These are phyloP conservation scores for Charanyca ferruginea DNA, from an alignment of 2,888 invertebrate genomes.

Conservation along the genomic window DNA sequence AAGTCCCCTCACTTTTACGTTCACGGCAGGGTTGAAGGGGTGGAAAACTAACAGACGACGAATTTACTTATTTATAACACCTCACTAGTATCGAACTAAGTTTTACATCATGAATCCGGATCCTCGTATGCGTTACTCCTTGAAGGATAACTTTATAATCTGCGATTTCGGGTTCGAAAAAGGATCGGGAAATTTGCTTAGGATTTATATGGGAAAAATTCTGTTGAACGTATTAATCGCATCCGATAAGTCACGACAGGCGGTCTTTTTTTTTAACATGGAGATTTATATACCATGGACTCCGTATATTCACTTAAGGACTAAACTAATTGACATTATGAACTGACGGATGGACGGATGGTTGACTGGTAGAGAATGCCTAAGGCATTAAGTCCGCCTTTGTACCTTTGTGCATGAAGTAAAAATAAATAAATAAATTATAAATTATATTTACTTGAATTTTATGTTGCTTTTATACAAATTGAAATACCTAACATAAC, in stretches of 20 bases:
- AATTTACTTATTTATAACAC: conserved; percentile 45
- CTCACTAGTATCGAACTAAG: conserved; percentile 26
- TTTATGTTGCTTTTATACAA: no score
- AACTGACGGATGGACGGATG: no score
- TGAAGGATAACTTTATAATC: conserved; percentile 38
- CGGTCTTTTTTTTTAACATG: neutral
- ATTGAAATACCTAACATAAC: no score
- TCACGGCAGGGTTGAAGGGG: conserved; percentile 14
- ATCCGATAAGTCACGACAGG: conserved; percentile 1
- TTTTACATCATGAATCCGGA: conserved; percentile 30
- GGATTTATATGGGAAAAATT: conserved; percentile 2
- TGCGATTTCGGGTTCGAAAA: conserved; percentile 20
- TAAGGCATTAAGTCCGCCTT: no score
- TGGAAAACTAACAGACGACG: conserved; percentile 43
- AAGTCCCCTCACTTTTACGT: conserved; percentile 37
- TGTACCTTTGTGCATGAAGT: no score
- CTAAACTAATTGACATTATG: no score
- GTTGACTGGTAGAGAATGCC: no score
- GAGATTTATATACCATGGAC: neutral
- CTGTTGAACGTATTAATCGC: conserved; percentile 6
- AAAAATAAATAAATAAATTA: no score
- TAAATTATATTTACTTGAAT: no score
- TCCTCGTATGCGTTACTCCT: conserved; percentile 9
- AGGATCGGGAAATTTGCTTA: conserved; percentile 20
- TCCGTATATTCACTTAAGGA: neutral